Percentiles rank a stretch among this genome's conserved stretches.
phyloP scores from a whole-genome alignment of 2,113 vertebrate species.

The Gavia stellata region DNA sequence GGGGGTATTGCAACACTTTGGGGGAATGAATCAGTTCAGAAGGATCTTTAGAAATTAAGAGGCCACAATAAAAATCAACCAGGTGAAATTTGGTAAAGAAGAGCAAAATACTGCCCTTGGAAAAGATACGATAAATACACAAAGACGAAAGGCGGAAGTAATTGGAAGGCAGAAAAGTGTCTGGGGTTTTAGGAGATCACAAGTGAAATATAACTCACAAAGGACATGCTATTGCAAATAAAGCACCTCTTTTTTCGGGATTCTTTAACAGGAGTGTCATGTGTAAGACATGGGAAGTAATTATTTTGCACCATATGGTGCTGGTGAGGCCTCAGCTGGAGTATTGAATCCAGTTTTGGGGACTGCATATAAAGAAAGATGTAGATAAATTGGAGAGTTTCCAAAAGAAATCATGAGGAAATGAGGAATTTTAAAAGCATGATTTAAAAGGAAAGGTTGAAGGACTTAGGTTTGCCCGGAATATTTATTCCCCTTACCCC shows the following conservation, averaged over 20 bases:
- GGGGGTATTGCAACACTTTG: fast-evolving
- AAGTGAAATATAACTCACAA: constrained; percentile 29
- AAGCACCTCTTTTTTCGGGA: constrained; percentile 43
- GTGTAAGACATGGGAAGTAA: constrained; percentile 69
- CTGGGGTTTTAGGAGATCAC: background rate
- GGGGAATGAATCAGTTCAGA: background rate
- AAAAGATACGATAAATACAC: background rate
- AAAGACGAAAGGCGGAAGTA: background rate
- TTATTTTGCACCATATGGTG: constrained; percentile 68
- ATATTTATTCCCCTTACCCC: background rate
- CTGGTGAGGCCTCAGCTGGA: constrained; percentile 66
- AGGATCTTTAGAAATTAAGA: background rate
- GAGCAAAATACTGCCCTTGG: background rate
- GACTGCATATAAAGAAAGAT: constrained; percentile 55
- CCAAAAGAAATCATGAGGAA: constrained; percentile 53
- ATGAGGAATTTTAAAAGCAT: constrained; percentile 24
- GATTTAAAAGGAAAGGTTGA: background rate
- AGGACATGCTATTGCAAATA: constrained; percentile 51
- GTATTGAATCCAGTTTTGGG: constrained; percentile 62
- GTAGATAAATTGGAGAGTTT: constrained; percentile 59
- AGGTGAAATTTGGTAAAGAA: background rate
- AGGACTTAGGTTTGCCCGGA: background rate
- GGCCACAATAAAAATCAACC: background rate
- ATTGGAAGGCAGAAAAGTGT: background rate
- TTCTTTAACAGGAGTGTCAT: constrained; percentile 66